These are phyloP conservation scores for Cantharis rustica DNA, from an alignment of 2,888 invertebrate species.

Conservation along the genomic window DNA sequence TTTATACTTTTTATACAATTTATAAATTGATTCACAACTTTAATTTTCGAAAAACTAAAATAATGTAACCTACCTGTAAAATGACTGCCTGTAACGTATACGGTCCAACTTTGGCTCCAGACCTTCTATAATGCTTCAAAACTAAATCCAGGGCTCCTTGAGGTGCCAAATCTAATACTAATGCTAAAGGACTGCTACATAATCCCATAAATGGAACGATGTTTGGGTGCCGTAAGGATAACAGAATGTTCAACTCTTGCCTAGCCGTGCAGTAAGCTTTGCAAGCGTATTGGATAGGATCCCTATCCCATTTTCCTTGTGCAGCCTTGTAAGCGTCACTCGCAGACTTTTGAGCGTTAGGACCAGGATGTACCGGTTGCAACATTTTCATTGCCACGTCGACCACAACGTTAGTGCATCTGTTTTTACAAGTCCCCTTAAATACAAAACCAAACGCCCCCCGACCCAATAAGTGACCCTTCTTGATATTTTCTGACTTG, in stretches of 20 bases:
- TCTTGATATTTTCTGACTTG: constrained; percentile 78
- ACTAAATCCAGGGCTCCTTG: constrained; percentile 86
- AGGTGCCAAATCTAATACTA: constrained; percentile 90
- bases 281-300: constrained; percentile 89
- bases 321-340: constrained; percentile 55
- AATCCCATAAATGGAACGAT: constrained; percentile 92
- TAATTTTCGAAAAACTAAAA: too few relatives aligned
- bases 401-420: constrained; percentile 61
- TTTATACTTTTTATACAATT: too few relatives aligned
- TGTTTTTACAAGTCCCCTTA: constrained; percentile 71
- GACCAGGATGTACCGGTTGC: constrained; percentile 89
- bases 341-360: constrained; percentile 69
- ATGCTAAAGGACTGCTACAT: constrained; percentile 84
- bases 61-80: constrained; percentile 67
- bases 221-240: constrained; percentile 85
- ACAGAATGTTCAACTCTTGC: constrained; percentile 89
- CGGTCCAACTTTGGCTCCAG: constrained; percentile 80
- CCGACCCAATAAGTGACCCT: constrained; percentile 81
- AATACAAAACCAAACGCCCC: constrained; percentile 99
- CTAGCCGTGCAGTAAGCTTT: constrained; percentile 96
- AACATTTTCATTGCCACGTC: constrained; percentile 94
- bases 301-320: constrained; percentile 92
- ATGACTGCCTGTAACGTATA: constrained; percentile 84
- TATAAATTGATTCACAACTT: too few relatives aligned
- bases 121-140: constrained; percentile 82